These are phyloP conservation scores for Sylvicapra grimmia DNA, from an alignment of 2,113 vertebrate species.

Conservation along the genomic window DNA sequence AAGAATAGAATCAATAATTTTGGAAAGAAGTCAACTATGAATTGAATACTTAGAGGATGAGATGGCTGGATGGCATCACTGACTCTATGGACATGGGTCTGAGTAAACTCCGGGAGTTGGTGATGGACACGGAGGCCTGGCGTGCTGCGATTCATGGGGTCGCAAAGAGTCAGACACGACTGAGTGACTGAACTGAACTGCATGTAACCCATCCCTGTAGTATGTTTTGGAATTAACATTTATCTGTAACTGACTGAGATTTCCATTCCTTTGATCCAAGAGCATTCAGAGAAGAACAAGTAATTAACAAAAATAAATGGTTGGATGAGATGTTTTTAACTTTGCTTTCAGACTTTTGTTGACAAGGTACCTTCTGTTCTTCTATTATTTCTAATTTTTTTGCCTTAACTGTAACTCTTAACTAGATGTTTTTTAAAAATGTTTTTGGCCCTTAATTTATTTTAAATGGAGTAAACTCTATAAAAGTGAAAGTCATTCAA, in stretches of 20 bases:
- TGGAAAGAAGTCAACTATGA: not conserved
- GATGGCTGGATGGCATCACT: no score
- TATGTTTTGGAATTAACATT: not conserved
- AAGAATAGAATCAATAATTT: not conserved
- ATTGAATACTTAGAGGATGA: not conserved
- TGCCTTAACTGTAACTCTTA: not conserved
- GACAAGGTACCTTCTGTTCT: slow-evolving; percentile 4
- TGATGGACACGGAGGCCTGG: no score
- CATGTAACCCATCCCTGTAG: not conserved
- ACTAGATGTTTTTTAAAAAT: not conserved
- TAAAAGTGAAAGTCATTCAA: not conserved
- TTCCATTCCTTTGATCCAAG: not conserved
- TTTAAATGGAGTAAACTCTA: not conserved
- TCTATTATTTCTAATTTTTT: slow-evolving; percentile 6
- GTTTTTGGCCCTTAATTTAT: not conserved
- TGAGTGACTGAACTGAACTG: no score
- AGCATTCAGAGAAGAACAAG: not conserved
- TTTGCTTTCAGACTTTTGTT: not conserved
- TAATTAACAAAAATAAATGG: slow-evolving; percentile 26
- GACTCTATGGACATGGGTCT: no score
- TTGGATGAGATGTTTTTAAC: not conserved
- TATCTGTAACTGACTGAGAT: not conserved
- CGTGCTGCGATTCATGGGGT: no score
- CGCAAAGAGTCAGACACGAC: no score
- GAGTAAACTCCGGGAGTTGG: no score